Percentiles rank a stretch among this genome's conserved stretches.
phyloP scores from a whole-genome alignment of 2,888 invertebrate species.

The Marronus borbonicus region DNA sequence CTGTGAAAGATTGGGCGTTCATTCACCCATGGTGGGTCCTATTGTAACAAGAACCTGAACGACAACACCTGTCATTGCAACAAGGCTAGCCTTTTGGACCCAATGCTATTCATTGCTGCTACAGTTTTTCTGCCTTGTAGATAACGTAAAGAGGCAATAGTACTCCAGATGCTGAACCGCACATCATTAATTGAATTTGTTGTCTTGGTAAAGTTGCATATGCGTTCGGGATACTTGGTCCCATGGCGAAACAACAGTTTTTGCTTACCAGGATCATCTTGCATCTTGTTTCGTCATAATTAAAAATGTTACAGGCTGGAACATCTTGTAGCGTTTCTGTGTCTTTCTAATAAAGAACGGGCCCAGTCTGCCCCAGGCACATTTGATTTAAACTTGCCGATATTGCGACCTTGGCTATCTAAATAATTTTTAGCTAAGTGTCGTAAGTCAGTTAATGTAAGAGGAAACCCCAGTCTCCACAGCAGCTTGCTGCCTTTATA shows the following conservation, averaged over 20 bases:
- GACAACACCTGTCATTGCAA: slow-evolving; percentile 58
- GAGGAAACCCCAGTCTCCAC: slow-evolving; percentile 2
- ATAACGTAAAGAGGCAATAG: background rate
- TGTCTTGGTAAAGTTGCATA: background rate
- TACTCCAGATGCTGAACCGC: too few species aligned
- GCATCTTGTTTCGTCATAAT: background rate
- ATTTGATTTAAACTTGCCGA: slow-evolving; percentile 33
- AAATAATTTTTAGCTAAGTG: slow-evolving; percentile 43
- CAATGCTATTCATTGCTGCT: slow-evolving; percentile 61
- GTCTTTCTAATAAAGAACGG: slow-evolving; percentile 40
- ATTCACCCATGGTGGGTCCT: slow-evolving; percentile 54
- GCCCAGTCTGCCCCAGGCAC: slow-evolving; percentile 53
- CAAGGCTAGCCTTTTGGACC: slow-evolving; percentile 63
- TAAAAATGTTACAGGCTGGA: slow-evolving; percentile 35
- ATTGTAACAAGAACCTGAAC: slow-evolving; percentile 55
- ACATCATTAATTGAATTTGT: too few species aligned
- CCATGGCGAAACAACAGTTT: background rate
- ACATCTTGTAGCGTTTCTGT: slow-evolving; percentile 50
- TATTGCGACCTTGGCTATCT: slow-evolving; percentile 50
- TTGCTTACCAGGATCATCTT: background rate
- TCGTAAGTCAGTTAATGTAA: slow-evolving; percentile 5
- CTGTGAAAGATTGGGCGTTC: slow-evolving; percentile 57
- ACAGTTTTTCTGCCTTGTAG: background rate
- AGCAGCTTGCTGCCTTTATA: background rate
- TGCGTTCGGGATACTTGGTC: background rate